A percentile compares a stretch with the other conserved stretches of the same genome.
Conservation (phyloP, 2,797 vertebrate species). For the Gallinago nigripennis region DNA sequence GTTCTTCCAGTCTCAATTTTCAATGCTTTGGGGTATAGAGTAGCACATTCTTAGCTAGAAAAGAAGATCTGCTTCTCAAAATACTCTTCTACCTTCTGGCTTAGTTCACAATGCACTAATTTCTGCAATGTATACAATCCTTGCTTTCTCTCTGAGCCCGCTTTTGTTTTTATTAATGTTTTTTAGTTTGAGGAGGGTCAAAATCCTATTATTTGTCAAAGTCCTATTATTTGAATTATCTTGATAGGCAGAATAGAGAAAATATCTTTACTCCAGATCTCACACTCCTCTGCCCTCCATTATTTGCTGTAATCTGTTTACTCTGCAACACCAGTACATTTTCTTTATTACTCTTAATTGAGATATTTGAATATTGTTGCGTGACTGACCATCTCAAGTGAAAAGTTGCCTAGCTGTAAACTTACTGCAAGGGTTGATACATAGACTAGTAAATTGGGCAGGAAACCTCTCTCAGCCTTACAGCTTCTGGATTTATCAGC, state of each 20-base stretch:
- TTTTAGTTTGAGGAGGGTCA: background rate
- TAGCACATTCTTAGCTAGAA: background rate
- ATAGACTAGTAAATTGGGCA: background rate
- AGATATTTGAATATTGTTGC: background rate
- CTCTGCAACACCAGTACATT: background rate
- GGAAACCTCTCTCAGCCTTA: background rate
- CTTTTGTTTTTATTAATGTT: background rate
- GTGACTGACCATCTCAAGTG: background rate
- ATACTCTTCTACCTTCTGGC: background rate
- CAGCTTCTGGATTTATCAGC: background rate
- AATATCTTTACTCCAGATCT: background rate
- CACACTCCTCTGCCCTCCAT: rapidly evolving
- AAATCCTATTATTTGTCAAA: background rate
- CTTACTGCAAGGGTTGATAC: background rate
- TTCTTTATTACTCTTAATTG: background rate
- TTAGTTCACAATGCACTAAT: background rate
- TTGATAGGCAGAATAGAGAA: background rate
- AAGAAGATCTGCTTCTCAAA: background rate
- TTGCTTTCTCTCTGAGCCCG: background rate
- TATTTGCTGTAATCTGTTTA: background rate
- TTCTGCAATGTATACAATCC: rapidly evolving
- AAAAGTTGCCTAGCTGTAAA: background rate
- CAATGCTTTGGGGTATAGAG: background rate
- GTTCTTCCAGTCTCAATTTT: background rate
- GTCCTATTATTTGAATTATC: background rate